Conservation (phyloP, 2,888 invertebrate genomes). For the Lucinisca nassula region DNA sequence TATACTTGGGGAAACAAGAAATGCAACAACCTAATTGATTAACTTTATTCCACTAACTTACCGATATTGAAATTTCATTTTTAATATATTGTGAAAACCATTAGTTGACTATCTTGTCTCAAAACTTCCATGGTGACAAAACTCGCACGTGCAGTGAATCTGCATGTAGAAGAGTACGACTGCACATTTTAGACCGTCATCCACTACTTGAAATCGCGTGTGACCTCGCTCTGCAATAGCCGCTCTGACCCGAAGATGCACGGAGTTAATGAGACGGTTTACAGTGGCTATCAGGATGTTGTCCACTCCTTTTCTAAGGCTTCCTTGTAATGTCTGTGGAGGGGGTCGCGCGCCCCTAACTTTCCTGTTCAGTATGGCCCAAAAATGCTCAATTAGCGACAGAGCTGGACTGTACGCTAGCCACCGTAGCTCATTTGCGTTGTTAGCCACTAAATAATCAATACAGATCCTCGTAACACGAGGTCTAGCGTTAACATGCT, state of each 20-base stretch:
- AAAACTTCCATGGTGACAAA: neutral
- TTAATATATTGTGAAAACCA: too few species aligned
- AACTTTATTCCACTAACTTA: neutral
- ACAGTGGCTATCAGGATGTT: conserved; percentile 1
- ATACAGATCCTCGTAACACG: neutral
- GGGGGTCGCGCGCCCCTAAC: conserved; percentile 5
- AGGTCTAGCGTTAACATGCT: too few species aligned
- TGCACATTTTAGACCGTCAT: neutral
- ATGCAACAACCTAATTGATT: neutral
- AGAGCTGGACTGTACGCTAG: conserved; percentile 39
- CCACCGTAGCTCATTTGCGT: conserved; percentile 27
- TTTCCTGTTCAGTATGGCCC: conserved; percentile 24
- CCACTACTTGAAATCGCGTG: conserved; percentile 10
- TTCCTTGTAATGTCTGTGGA: neutral
- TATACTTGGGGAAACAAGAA: too few species aligned
- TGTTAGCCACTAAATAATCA: too few species aligned
- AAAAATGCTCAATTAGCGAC: conserved; percentile 41
- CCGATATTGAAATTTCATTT: too few species aligned
- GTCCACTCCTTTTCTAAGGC: conserved; percentile 8
- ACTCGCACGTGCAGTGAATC: too few species aligned
- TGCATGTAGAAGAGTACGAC: neutral
- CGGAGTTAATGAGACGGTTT: conserved; percentile 4
- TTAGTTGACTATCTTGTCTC: neutral
- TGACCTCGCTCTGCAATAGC: conserved; percentile 15
- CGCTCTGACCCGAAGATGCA: neutral